Base-by-base conservation (phyloP, 2,888 invertebrate species). In the Drosophila prolongata region DNA sequence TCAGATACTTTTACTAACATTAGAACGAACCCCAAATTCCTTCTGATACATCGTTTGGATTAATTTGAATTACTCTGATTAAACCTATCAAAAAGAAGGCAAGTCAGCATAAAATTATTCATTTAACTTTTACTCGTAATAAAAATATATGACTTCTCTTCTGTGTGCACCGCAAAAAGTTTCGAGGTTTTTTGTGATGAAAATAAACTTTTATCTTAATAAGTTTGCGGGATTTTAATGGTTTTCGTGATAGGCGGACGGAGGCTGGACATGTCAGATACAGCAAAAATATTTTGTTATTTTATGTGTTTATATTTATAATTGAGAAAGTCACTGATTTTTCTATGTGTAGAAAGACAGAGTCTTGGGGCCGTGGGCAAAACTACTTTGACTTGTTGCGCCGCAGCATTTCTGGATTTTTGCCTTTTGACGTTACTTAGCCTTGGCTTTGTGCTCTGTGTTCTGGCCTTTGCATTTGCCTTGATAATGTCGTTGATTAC, bases 401-500 rank as follows among this genome's bases (percentile, higher is more conserved):
- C 34, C 66, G 40, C 66, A 40, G 40, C 34, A 54, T 38, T 67
- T 67, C 34, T 53, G 53, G 62, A 24, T 64, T 61, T 50, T 80
- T 34, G 46, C 24, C 53, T 30, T 44, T 14, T 52, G 44, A 49
- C 64, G 14, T 68, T 50, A 24, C 47, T 53, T 47, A n/a, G 62
- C 46, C 46, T 55, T 54, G 42, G 61, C 67, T 67, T 67, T 68
- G 64, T 57, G 58, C 35, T 47, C 16, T 43, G 55, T 58, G 44
- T 61, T 60, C 54, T 65, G 67, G 70, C 79, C 67, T 66, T 64
- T 61, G 73, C 80, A 84, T 84, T 80, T 82, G 58, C 74, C 85
- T 78, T 83, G 77, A 78, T 80, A 87, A 85, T 85, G 85, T 78
- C 82, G 80, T 77, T 84, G 84, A 84, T 84, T 81, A 87, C 87